Evolutionary conservation across 2,797 vertebrate species (phyloP), one percentile per base, ranked within the genome.

Genomic region (Antennarius maculatus): DNA sequence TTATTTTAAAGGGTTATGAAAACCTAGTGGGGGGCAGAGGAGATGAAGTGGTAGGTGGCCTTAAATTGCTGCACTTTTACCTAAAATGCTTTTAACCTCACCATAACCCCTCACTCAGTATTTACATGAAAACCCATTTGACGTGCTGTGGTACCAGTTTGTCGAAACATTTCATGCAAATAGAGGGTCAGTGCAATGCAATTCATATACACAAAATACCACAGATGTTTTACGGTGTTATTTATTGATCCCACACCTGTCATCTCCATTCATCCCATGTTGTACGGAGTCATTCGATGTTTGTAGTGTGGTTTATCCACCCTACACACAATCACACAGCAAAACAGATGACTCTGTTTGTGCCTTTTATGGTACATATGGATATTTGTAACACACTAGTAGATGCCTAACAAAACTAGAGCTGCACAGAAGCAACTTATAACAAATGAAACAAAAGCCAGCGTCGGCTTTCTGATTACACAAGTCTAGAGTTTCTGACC

Each of bases 371-470:
- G 51, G 11, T 45, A 11, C 4, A 50, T 3, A 9, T 39, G 9
- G 16, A 39, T 49, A 11, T 54, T 48, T 50, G 12, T 39, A 27
- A 6, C 31, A 31, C 23, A 27, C 15, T 31, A 4, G 0, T 9
- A 45, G 28, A 47, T 7, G 50, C 42, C 9, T 4, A 42, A 46
- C 54, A 17, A 59, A 41, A 65, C 3, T 28, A 55, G 23, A 67
- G 37, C 15, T 7, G 23, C 18, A n/a, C 52, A 52, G 28, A 13
- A 12, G 34, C 65, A 66, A 52, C 12, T 17, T 37, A 16, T 55
- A 75, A 61, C 45, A 54, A 15, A 27, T 39, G 7, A 61, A 42
- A 53, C 34, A 18, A 7, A 62, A 12, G 34, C n/a, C 15, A 16
- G 31, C 10, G 9, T 37, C 34, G 3, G 7, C 54, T 17, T 48